Evolutionary conservation across 2,797 vertebrate species (phyloP), one percentile per base, ranked within the genome.

Genomic region (Poeciliopsis presidionis): DNA sequence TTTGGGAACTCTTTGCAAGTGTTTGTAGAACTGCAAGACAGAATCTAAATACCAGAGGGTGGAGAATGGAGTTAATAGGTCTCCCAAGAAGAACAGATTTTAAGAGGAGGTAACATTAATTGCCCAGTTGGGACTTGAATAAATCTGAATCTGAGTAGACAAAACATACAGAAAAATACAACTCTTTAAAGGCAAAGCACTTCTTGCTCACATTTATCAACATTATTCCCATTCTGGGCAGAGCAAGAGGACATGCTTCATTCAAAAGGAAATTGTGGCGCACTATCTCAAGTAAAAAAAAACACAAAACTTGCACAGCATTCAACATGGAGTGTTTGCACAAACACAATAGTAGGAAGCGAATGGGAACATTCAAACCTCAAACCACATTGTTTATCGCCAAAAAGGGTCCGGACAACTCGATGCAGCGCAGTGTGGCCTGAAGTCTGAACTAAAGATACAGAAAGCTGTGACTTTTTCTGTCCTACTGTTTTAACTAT

Each of bases 331-430:
- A 70, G 9, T 76, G 74, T 72, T 74, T 75, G 57, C 59, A 53
- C 74, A 7, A 9, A 69, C 74, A 93, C 92, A 95, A 94, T 91
- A 43, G 73, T 16, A 81, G 94, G 92, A 94, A 92, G 89, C 75
- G 77, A 81, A 73, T 73, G 11, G 63, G 84, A 33, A 63, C 43
- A 73, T 84, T 83, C 71, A 80, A 71, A 59, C 45, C 41, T 59
- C 43, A 83, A 82, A 80, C 88, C 76, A 91, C 83, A 84, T 84
- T 83, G 76, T 86, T 59, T 83, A 49, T 76, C 43, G 55, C 71
- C 39, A 72, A 53, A 45, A 76, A 79, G 72, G 55, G 36, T 72
- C 74, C n/a, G 61, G 65, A 75, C 71, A 75, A 75, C n/a, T 36
- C 5, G 77, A 45, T 28, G 53, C 53, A 59, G n/a, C 73, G 20